These are phyloP conservation scores for Chorisops tibialis DNA, from an alignment of 2,888 invertebrate species.

Conservation along the genomic window DNA sequence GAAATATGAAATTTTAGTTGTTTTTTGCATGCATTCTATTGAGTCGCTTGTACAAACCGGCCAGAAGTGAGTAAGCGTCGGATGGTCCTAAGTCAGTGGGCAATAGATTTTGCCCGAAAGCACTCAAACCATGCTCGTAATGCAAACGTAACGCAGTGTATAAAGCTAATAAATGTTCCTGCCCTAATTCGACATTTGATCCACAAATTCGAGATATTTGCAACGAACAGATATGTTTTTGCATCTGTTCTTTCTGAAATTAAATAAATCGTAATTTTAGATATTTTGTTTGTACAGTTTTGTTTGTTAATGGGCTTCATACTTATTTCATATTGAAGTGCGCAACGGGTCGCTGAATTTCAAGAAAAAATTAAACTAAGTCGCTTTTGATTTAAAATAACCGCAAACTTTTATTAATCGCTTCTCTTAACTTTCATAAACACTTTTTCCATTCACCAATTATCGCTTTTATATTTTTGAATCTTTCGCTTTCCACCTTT, in stretches of 20 bases:
- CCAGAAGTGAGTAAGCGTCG: slow-evolving; percentile 78
- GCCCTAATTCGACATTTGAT: slow-evolving; percentile 57
- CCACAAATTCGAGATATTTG: slow-evolving; percentile 74
- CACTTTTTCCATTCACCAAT: too few species aligned
- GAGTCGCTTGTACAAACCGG: slow-evolving; percentile 51
- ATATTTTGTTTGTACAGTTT: too few species aligned
- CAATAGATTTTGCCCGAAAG: slow-evolving; percentile 58
- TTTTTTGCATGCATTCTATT: neutral
- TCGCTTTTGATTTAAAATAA: too few species aligned
- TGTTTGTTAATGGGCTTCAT: too few species aligned
- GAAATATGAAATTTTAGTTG: slow-evolving; percentile 1
- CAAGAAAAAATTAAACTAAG: too few species aligned
- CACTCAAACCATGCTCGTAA: slow-evolving; percentile 62
- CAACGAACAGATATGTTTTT: slow-evolving; percentile 75
- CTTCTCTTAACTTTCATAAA: too few species aligned
- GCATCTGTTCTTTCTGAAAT: slow-evolving; percentile 62
- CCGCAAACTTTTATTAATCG: too few species aligned
- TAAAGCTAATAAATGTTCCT: slow-evolving; percentile 57
- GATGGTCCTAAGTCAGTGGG: slow-evolving; percentile 70
- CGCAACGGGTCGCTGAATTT: too few species aligned
- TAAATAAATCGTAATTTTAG: too few species aligned
- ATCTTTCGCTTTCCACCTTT: too few species aligned
- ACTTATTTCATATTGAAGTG: too few species aligned
- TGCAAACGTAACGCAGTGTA: slow-evolving; percentile 62
- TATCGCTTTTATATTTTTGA: too few species aligned